Percentiles rank a stretch among this genome's conserved stretches.
These are phyloP conservation scores for Drosophila kanapiae DNA, from an alignment of 1,140 invertebrate species.

Conservation along the genomic window DNA sequence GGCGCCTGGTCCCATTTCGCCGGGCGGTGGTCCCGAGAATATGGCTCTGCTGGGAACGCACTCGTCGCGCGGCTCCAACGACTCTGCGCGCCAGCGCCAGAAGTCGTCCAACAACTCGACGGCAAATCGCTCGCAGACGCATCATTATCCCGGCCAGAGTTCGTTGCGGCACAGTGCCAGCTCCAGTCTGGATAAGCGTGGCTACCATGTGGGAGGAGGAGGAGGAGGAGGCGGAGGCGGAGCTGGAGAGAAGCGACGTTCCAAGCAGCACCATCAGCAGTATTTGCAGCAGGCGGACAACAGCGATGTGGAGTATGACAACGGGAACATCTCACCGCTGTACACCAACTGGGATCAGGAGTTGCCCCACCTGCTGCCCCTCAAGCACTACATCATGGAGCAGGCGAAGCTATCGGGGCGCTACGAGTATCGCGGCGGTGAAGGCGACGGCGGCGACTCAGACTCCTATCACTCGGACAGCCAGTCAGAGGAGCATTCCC, in stretches of 20 bases:
- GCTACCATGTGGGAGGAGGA: slow-evolving; percentile 69
- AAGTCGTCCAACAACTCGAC: slow-evolving; percentile 73
- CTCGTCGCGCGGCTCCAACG: slow-evolving; percentile 77
- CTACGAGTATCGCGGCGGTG: slow-evolving; percentile 87
- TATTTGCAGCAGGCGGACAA: slow-evolving; percentile 68
- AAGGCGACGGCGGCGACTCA: slow-evolving; percentile 88
- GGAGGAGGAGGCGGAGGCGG: slow-evolving; percentile 82
- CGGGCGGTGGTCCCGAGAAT: slow-evolving; percentile 66
- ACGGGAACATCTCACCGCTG: slow-evolving; percentile 88
- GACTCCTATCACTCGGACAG: slow-evolving; percentile 89
- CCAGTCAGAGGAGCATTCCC: slow-evolving; percentile 86
- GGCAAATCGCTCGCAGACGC: slow-evolving; percentile 63
- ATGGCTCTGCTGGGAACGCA: slow-evolving; percentile 74
- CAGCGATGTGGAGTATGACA: slow-evolving; percentile 86
- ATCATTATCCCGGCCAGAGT: slow-evolving; percentile 62
- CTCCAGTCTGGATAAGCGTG: slow-evolving; percentile 85
- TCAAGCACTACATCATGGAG: slow-evolving; percentile 95
- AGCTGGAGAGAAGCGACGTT: slow-evolving; percentile 73
- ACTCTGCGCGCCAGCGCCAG: slow-evolving; percentile 69
- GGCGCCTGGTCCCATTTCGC: slow-evolving; percentile 63
- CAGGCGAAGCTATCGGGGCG: slow-evolving; percentile 92
- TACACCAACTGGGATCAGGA: slow-evolving; percentile 91
- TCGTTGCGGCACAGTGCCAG: slow-evolving; percentile 73
- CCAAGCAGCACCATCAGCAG: slow-evolving; percentile 62
- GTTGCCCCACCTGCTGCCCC: slow-evolving; percentile 91